Percentiles rank a stretch among this genome's conserved stretches.
Evolutionary conservation across 2,888 invertebrate genomes (phyloP).

Genomic region (Epistrophe grossulariae): DNA sequence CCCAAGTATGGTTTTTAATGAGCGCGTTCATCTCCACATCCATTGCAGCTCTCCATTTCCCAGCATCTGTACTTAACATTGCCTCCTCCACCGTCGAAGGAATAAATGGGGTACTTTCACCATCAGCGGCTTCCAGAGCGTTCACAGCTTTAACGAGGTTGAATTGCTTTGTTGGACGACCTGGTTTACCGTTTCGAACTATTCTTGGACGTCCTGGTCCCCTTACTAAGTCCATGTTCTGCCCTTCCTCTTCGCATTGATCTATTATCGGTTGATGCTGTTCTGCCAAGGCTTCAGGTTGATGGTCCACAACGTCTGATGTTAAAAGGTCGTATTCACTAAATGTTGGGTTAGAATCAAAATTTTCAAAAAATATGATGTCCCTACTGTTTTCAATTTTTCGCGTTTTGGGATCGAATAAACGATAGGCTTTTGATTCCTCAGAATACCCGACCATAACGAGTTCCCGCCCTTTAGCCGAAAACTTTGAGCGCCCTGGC

Average conservation of each 20-base stretch:
- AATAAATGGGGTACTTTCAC: no score
- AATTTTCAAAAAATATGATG: background rate
- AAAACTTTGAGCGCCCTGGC: constrained; percentile 26
- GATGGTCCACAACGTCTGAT: no score
- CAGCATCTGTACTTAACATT: background rate
- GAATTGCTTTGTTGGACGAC: no score
- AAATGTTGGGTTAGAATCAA: background rate
- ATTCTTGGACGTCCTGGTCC: no score
- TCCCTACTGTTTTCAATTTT: background rate
- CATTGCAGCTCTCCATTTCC: constrained; percentile 35
- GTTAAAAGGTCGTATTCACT: background rate
- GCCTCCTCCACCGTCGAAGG: background rate
- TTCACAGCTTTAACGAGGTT: no score
- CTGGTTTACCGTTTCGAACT: no score
- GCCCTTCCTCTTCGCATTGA: no score
- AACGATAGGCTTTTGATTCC: constrained; percentile 38
- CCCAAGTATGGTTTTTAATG: constrained; percentile 40
- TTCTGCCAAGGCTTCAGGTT: no score
- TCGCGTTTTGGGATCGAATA: background rate
- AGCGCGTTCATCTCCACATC: constrained; percentile 15
- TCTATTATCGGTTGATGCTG: no score
- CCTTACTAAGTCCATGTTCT: no score
- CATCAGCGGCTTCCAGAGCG: no score
- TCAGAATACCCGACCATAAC: constrained; percentile 44
- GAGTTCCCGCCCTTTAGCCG: background rate